Evolutionary conservation across 2,797 vertebrate genomes (phyloP).

Genomic region (Urosaurus nigricauda): DNA sequence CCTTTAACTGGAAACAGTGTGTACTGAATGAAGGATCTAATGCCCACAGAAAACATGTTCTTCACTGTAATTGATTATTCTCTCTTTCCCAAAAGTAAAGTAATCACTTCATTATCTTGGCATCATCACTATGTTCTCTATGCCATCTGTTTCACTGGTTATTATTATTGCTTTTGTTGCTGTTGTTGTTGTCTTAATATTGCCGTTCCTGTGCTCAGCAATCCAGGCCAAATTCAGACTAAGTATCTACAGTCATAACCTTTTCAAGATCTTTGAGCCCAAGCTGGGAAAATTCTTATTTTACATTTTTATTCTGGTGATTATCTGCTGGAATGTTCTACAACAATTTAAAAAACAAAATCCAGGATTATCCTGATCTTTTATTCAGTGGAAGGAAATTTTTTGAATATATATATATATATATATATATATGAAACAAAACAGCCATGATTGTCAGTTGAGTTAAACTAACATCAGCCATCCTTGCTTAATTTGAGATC

Average conservation of each 20-base stretch:
- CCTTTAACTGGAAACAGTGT: background rate
- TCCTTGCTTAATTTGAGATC: conserved; percentile 56
- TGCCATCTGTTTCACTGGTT: background rate
- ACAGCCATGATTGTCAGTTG: conserved; percentile 50
- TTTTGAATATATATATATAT: too few species aligned
- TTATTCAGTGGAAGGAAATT: conserved; percentile 36
- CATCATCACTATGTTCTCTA: background rate
- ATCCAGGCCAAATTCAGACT: background rate
- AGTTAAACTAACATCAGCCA: conserved; percentile 46
- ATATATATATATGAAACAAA: background rate
- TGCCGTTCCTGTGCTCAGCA: background rate
- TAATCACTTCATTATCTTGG: background rate
- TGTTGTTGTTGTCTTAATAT: conserved; percentile 1
- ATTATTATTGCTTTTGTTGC: background rate
- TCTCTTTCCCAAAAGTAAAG: background rate
- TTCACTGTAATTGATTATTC: background rate
- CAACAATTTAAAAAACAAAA: conserved; percentile 39
- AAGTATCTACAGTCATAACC: background rate
- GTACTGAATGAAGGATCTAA: background rate
- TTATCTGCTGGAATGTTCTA: conserved; percentile 24
- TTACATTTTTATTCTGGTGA: background rate
- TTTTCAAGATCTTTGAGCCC: background rate
- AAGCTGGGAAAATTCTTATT: background rate
- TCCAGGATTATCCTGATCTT: conserved; percentile 49
- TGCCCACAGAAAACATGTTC: background rate